phyloP scores from a whole-genome alignment of 2,888 invertebrate species.

The Tenodera sinensis region DNA sequence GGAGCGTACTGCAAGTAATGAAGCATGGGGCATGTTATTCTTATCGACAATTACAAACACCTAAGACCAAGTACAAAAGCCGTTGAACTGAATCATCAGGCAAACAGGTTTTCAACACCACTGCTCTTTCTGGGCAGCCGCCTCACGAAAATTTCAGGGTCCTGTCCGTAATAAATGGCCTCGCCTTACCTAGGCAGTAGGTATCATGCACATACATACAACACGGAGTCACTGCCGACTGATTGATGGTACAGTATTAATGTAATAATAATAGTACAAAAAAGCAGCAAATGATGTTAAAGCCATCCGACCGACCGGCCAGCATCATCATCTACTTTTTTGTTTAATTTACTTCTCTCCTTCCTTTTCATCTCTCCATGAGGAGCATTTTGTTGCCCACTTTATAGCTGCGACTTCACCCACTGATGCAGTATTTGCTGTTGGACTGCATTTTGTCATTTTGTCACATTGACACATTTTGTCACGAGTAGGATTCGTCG shows the following conservation, averaged over 20 bases:
- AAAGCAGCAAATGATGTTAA: background rate
- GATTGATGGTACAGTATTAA: constrained; percentile 2
- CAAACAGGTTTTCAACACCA: background rate
- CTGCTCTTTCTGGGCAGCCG: background rate
- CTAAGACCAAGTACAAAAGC: background rate
- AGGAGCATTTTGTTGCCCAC: background rate
- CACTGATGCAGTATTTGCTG: background rate
- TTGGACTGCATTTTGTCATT: too few species aligned
- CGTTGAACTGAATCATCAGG: background rate
- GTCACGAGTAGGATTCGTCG: too few species aligned
- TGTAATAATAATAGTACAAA: background rate
- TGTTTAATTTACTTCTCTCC: background rate
- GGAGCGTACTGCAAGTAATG: too few species aligned
- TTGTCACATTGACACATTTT: too few species aligned
- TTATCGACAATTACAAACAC: background rate
- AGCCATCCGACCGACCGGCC: background rate
- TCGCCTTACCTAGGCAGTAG: background rate
- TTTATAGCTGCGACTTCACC: background rate
- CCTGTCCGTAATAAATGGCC: background rate
- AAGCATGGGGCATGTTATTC: background rate
- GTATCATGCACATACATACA: background rate
- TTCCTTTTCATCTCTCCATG: background rate
- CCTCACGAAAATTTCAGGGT: background rate
- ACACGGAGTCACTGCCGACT: background rate
- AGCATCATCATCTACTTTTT: background rate